Conservation (phyloP, 2,888 invertebrate species). For the Carcina quercana region DNA sequence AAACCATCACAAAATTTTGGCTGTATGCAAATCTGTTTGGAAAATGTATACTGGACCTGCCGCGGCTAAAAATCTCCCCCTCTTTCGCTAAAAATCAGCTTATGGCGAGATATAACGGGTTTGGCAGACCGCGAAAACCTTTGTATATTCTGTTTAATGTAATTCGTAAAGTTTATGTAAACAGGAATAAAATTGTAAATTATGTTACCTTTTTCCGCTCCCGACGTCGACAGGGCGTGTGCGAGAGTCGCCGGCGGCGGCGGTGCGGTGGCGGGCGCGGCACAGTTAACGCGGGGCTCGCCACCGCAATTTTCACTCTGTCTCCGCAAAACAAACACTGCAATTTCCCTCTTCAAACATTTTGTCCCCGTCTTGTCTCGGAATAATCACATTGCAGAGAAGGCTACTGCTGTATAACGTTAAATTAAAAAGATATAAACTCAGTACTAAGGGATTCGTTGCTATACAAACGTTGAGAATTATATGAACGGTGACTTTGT, state of each 20-base stretch:
- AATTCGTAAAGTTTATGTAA: constrained; percentile 9
- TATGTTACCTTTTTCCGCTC: constrained; percentile 10
- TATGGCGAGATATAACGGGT: neutral
- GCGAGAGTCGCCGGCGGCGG: too few relatives aligned
- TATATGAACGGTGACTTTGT: too few relatives aligned
- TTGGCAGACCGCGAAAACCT: neutral
- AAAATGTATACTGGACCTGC: too few relatives aligned
- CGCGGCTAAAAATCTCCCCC: too few relatives aligned
- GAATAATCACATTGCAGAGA: constrained; percentile 42
- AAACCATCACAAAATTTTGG: too few relatives aligned
- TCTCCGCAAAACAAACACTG: constrained; percentile 32
- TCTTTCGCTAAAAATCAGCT: neutral
- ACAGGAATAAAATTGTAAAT: constrained; percentile 13
- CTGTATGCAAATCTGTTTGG: too few relatives aligned
- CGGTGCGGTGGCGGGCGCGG: constrained; percentile 17
- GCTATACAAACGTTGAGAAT: too few relatives aligned
- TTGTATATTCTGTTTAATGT: constrained; percentile 5
- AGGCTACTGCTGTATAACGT: too few relatives aligned
- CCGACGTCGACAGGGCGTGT: too few relatives aligned
- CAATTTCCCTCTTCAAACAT: constrained; percentile 44
- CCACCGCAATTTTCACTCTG: constrained; percentile 31
- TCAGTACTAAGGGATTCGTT: too few relatives aligned
- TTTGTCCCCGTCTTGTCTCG: constrained; percentile 35
- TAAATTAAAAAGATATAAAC: too few relatives aligned
- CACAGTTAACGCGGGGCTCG: constrained; percentile 30